A percentile compares a stretch with the other conserved stretches of the same genome.
These are phyloP conservation scores for Oncorhynchus tshawytscha DNA, from an alignment of 2,113 vertebrate genomes.

Conservation along the genomic window DNA sequence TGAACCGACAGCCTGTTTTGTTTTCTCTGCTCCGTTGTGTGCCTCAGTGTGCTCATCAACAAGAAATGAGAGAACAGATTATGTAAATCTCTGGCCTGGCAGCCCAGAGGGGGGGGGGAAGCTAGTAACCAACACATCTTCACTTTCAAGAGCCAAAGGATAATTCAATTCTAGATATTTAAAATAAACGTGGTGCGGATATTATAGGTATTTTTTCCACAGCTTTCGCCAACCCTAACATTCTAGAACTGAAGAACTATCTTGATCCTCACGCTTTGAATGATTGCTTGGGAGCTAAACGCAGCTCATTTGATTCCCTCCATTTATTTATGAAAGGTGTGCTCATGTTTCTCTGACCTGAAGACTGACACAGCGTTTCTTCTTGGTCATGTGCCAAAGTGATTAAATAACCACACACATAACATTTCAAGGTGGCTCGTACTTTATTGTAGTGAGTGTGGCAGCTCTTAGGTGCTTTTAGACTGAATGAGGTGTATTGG, in stretches of 20 bases:
- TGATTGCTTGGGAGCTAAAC: not conserved
- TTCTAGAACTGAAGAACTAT: not conserved
- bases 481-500: no score
- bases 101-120: not conserved
- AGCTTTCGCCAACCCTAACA: not conserved
- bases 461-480: no score
- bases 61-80: not conserved
- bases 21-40: not conserved
- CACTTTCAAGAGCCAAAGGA: not conserved
- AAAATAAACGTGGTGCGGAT: not conserved
- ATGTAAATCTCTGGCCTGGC: not conserved
- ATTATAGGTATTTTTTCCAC: not conserved
- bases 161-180: not conserved
- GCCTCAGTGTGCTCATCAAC: not conserved
- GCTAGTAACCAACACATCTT: not conserved
- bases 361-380: no score
- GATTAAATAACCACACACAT: no score
- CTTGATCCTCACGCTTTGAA: not conserved
- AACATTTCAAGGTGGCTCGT: no score
- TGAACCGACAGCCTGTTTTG: not conserved
- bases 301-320: not conserved
- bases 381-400: no score
- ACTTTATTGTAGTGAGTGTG: no score
- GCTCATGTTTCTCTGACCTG: no score
- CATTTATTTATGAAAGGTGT: no score